These are phyloP conservation scores for Andrena minutula DNA, from an alignment of 2,888 invertebrate genomes.

Conservation along the genomic window DNA sequence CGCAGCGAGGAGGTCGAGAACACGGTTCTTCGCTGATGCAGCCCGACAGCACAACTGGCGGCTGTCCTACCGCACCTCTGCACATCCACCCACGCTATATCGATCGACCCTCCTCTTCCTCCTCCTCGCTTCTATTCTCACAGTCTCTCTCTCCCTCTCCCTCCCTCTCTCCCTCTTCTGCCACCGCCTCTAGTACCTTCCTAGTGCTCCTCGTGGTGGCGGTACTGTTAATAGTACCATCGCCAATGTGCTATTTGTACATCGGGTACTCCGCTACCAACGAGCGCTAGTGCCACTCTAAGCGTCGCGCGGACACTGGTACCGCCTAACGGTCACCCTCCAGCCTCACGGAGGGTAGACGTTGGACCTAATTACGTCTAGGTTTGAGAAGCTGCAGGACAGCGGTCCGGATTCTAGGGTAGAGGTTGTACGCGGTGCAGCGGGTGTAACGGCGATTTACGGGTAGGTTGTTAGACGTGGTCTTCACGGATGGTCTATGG, in stretches of 20 bases:
- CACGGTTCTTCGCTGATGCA: slow-evolving; percentile 69
- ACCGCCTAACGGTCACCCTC: slow-evolving; percentile 19
- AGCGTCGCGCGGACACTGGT: slow-evolving; percentile 14
- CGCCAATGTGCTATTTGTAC: slow-evolving; percentile 44
- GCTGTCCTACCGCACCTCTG: slow-evolving; percentile 79
- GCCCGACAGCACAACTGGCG: slow-evolving; percentile 77
- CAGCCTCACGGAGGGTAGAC: slow-evolving; percentile 19
- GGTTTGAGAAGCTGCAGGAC: too few species aligned
- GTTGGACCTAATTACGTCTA: background rate
- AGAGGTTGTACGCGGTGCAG: too few species aligned
- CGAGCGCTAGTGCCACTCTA: slow-evolving; percentile 4
- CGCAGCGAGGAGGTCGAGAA: slow-evolving; percentile 15
- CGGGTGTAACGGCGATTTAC: too few species aligned
- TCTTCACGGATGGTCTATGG: too few species aligned
- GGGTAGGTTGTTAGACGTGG: too few species aligned
- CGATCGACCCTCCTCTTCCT: slow-evolving; percentile 80
- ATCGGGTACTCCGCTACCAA: slow-evolving; percentile 30
- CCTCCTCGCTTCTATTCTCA: slow-evolving; percentile 27
- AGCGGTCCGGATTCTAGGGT: too few species aligned
- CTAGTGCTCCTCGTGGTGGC: slow-evolving; percentile 46
- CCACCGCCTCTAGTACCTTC: slow-evolving; percentile 60
- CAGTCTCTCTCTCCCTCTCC: slow-evolving; percentile 7
- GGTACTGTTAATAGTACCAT: slow-evolving; percentile 60
- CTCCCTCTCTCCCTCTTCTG: slow-evolving; percentile 40
- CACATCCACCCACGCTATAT: slow-evolving; percentile 84